Evolutionary conservation across 2,113 vertebrate species (phyloP).

Genomic region (Fulmarus glacialis): DNA sequence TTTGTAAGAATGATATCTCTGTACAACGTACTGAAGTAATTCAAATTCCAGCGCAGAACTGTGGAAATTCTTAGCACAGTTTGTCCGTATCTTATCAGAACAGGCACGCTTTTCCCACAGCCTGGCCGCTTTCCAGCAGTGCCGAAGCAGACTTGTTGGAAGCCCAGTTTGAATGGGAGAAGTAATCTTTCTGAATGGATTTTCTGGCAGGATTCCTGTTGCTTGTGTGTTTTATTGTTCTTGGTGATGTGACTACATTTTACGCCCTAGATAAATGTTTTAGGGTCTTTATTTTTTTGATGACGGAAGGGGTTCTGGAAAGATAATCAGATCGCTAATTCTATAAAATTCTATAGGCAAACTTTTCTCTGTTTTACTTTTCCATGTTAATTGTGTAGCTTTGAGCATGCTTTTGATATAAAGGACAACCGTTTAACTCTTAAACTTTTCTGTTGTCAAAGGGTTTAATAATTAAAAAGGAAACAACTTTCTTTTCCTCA

Average conservation of each 20-base stretch:
- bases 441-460: neutral
- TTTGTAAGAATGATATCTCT: neutral
- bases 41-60: neutral
- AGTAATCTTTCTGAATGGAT: constrained; percentile 46
- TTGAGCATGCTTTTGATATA: neutral
- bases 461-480: neutral
- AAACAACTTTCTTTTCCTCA: neutral
- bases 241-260: neutral
- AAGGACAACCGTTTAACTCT: neutral
- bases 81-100: constrained; percentile 52
- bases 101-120: neutral
- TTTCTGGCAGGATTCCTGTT: constrained; percentile 6
- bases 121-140: neutral
- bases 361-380: neutral
- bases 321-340: neutral
- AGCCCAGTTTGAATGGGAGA: neutral
- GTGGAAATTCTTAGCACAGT: constrained; percentile 37
- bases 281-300: neutral
- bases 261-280: neutral
- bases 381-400: neutral
- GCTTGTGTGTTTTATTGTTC: constrained; percentile 25
- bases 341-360: neutral
- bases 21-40: neutral
- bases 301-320: neutral
- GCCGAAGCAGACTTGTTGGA: neutral